Base-by-base conservation (phyloP, 2,888 invertebrate species). In the Danaus chrysippus region DNA sequence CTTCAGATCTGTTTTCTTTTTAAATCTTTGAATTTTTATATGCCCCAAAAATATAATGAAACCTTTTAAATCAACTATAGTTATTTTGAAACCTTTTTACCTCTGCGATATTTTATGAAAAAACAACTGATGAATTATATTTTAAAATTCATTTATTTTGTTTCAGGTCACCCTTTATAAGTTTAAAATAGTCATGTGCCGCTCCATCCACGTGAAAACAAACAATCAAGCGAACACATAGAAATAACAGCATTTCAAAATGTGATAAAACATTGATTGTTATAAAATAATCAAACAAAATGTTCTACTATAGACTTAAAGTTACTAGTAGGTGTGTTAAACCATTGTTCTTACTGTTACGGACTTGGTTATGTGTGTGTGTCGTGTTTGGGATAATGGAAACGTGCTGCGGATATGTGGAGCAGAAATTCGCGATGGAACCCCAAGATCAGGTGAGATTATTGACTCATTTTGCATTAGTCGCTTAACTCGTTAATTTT, bases 341-440 rank as follows among this genome's bases (percentile, higher is more conserved):
- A 69, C 84, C 87, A 15, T 70, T 91, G 67, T 91, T 90, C 42
- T 66, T 91, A 12, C 73, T 91, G 65, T 68, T 91, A 11, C 87
- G 90, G 90, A 91, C 90, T 73, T 76, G 71, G 73, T 70, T 71
- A 74, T 81, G 71, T 77, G 76, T 62, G 64, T 70, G 73, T 69
- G 76, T 79, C 71, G 76, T 76, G 68, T 64, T 71, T 55, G 66
- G 68, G 68, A 68, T 67, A 70, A 70, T 84, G 76, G 71, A 82
- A 84, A 76, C 87, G 79, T 77, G 85, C 73, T 78, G 76, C 66
- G 78, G 90, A 73, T 78, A 78, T 73, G 82, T 83, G 66, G 93
- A 94, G 76, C 98, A 98, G 88, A 94, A 95, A 83, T 98, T 98
- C 84, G 96, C 49, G 15, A 49, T 49, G 49, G 49, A 49, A 49